phyloP scores from a whole-genome alignment of 2,797 vertebrate genomes.

The Falco berigora region DNA sequence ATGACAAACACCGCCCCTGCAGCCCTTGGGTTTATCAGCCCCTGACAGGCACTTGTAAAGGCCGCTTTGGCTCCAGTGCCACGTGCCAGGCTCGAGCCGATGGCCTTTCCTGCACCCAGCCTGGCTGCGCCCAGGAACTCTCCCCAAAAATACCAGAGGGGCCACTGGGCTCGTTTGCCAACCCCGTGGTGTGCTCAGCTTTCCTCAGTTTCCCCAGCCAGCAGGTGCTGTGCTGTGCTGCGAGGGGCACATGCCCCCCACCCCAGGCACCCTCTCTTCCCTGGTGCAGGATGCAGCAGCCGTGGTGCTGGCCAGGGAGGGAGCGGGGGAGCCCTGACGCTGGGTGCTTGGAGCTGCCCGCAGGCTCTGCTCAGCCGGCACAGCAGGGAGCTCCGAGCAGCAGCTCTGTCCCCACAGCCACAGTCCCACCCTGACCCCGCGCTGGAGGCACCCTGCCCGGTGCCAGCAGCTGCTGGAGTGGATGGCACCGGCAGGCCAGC shows the following conservation, averaged over 20 bases:
- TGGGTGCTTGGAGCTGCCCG: not conserved
- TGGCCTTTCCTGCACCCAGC: no score
- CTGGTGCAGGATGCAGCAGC: not conserved
- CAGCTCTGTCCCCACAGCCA: not conserved
- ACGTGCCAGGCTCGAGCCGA: not conserved
- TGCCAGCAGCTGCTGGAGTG: not conserved
- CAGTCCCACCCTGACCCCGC: not conserved
- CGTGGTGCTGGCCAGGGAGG: rapidly evolving
- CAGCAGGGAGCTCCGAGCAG: not conserved
- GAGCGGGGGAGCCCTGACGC: rapidly evolving
- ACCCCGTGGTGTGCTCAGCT: rapidly evolving
- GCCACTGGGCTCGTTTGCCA: rapidly evolving
- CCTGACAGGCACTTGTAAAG: rapidly evolving
- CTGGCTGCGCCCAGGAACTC: not conserved
- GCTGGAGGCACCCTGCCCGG: not conserved
- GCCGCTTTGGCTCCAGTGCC: not conserved
- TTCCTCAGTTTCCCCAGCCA: not conserved
- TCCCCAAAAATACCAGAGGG: rapidly evolving
- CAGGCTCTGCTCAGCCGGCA: not conserved
- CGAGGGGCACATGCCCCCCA: not conserved
- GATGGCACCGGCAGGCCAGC: rapidly evolving
- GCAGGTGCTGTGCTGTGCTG: not conserved
- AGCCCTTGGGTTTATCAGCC: not conserved
- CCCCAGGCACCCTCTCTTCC: not conserved
- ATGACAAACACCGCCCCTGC: not conserved